Evolutionary conservation across 2,797 vertebrate species (phyloP).

Genomic region (Mus caroli): DNA sequence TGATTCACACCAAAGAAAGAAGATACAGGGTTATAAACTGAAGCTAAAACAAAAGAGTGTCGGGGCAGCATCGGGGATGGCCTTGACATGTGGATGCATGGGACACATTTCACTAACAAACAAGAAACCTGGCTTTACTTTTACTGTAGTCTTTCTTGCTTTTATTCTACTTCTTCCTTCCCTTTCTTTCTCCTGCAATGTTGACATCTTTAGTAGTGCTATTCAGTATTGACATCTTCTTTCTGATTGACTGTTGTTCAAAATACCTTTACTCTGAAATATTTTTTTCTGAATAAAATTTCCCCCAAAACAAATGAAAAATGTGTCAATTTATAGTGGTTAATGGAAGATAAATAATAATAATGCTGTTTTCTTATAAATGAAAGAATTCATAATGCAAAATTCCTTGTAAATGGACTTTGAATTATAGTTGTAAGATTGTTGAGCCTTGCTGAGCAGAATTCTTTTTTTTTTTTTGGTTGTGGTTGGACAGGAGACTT

Average conservation of each 20-base stretch:
- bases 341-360: not conserved
- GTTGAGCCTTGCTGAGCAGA: not conserved
- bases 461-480: not conserved
- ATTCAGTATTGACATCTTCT: not conserved
- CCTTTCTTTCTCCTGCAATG: not conserved
- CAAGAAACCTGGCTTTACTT: not conserved
- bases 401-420: slow-evolving; percentile 44
- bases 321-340: not conserved
- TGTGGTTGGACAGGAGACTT: not conserved
- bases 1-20: not conserved
- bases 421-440: slow-evolving; percentile 14
- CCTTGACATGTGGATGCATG: not conserved
- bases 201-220: slow-evolving; percentile 5
- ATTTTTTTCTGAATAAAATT: slow-evolving; percentile 20
- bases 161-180: not conserved
- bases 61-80: not conserved
- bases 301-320: not conserved
- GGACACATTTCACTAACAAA: not conserved
- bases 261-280: slow-evolving; percentile 8
- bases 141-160: not conserved
- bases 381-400: not conserved
- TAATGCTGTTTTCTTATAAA: not conserved
- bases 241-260: slow-evolving; percentile 29
- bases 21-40: not conserved
- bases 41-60: not conserved